Conservation (phyloP, 2,797 vertebrate species). For the Hypotaenidia philippensis region DNA sequence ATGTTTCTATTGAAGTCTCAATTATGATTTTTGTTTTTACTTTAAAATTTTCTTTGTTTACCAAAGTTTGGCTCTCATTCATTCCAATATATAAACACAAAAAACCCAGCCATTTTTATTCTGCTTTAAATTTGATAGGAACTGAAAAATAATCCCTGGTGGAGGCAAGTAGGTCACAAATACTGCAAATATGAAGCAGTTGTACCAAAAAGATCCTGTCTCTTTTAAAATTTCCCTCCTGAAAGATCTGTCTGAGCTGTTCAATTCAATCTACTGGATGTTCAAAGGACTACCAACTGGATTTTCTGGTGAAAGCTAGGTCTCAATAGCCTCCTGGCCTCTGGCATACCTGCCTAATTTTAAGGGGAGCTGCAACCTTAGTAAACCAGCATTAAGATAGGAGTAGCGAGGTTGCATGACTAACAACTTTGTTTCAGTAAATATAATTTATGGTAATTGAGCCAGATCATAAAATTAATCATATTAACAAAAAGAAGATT, state of each 20-base stretch:
- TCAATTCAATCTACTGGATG: neutral
- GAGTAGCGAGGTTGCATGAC: neutral
- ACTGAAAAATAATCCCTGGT: neutral
- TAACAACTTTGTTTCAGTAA: neutral
- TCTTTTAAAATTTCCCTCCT: neutral
- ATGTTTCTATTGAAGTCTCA: neutral
- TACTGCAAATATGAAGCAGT: neutral
- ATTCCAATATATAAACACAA: neutral
- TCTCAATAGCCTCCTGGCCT: neutral
- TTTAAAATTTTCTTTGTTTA: neutral
- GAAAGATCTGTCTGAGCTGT: neutral
- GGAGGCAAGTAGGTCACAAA: neutral
- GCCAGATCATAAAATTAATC: neutral
- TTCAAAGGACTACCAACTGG: neutral
- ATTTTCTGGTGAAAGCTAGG: neutral
- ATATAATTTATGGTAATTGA: neutral
- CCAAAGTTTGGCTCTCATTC: neutral
- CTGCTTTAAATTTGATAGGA: neutral
- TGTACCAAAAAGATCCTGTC: rapidly evolving
- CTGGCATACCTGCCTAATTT: neutral
- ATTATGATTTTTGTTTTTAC: neutral
- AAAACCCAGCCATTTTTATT: neutral
- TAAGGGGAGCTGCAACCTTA: neutral
- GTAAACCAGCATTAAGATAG: neutral
- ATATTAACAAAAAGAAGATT: neutral